Evolutionary conservation across 2,797 vertebrate genomes (phyloP).

Genomic region (Austrolebias charrua): DNA sequence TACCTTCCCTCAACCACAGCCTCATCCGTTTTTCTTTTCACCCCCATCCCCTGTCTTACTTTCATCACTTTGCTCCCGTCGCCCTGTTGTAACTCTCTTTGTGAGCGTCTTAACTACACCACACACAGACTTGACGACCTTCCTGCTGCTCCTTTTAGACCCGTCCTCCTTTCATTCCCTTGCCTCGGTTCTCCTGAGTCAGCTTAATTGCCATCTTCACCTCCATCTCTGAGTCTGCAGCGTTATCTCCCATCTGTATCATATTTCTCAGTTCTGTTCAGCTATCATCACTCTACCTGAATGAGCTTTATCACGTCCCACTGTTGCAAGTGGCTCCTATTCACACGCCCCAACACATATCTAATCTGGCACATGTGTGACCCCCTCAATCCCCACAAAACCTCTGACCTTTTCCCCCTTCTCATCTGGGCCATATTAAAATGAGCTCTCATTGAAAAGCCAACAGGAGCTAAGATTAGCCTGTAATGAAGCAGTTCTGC

Average conservation of each 20-base stretch:
- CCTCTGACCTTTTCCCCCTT: constrained; percentile 59
- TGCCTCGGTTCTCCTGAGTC: constrained; percentile 62
- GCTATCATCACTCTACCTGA: constrained; percentile 48
- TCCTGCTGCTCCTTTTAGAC: constrained; percentile 46
- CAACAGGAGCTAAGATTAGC: constrained; percentile 58
- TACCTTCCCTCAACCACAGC: background rate
- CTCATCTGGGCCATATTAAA: constrained; percentile 59
- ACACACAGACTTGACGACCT: constrained; percentile 49
- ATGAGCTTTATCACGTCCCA: constrained; percentile 42
- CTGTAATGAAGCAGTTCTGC: constrained; percentile 54
- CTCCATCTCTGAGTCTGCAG: constrained; percentile 51
- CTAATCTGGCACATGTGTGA: constrained; percentile 55
- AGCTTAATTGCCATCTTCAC: constrained; percentile 66
- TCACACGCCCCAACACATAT: constrained; percentile 12
- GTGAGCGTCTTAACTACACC: constrained; percentile 40
- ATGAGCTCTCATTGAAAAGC: constrained; percentile 58
- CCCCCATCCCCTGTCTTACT: constrained; percentile 21
- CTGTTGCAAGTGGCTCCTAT: constrained; percentile 14
- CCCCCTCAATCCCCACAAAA: constrained; percentile 25
- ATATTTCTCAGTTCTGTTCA: constrained; percentile 35
- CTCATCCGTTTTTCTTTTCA: constrained; percentile 11
- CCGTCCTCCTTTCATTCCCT: constrained; percentile 38
- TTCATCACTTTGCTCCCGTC: constrained; percentile 28
- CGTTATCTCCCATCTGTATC: constrained; percentile 52
- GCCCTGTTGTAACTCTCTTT: constrained; percentile 29